A percentile compares a stretch with the other conserved stretches of the same genome.
These are phyloP conservation scores for Penaeus chinensis DNA, from an alignment of 1,140 invertebrate species.

Conservation along the genomic window DNA sequence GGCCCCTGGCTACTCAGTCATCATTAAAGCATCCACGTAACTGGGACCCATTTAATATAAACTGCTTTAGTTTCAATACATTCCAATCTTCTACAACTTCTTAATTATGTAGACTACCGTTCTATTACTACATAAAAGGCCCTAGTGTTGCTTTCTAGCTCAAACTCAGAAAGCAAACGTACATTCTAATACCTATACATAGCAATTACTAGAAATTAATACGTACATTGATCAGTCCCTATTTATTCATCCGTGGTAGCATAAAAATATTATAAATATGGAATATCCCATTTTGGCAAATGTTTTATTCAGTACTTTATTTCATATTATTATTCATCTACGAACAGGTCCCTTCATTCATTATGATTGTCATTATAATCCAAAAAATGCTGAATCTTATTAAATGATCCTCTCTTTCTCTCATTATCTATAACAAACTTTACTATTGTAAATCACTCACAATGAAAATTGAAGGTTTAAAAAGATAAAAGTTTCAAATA, in stretches of 20 bases:
- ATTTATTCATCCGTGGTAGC: constrained; percentile 56
- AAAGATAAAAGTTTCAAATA: too few relatives aligned
- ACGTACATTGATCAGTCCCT: constrained; percentile 58
- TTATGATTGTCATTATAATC: neutral
- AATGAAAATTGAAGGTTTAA: too few relatives aligned
- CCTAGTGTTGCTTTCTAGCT: constrained; percentile 49
- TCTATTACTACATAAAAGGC: constrained; percentile 57
- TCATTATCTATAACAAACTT: too few relatives aligned
- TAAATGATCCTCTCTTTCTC: neutral
- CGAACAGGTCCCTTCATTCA: constrained; percentile 16
- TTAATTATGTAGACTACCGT: constrained; percentile 44
- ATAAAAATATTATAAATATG: constrained; percentile 55
- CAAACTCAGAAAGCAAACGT: constrained; percentile 53
- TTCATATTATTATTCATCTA: constrained; percentile 29
- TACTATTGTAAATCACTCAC: too few relatives aligned
- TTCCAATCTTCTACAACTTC: constrained; percentile 49
- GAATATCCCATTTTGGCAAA: constrained; percentile 40
- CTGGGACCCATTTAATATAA: constrained; percentile 51
- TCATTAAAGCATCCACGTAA: constrained; percentile 35
- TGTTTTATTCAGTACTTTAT: constrained; percentile 14
- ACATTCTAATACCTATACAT: constrained; percentile 55
- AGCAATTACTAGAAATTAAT: constrained; percentile 54
- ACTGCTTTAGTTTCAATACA: constrained; percentile 50
- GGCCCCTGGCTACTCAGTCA: constrained; percentile 46
- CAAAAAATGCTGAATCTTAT: constrained; percentile 41